Evolutionary conservation across 2,888 invertebrate genomes (phyloP), one percentile per base, ranked within the genome.

Genomic region (Eupeodes latifasciatus): DNA sequence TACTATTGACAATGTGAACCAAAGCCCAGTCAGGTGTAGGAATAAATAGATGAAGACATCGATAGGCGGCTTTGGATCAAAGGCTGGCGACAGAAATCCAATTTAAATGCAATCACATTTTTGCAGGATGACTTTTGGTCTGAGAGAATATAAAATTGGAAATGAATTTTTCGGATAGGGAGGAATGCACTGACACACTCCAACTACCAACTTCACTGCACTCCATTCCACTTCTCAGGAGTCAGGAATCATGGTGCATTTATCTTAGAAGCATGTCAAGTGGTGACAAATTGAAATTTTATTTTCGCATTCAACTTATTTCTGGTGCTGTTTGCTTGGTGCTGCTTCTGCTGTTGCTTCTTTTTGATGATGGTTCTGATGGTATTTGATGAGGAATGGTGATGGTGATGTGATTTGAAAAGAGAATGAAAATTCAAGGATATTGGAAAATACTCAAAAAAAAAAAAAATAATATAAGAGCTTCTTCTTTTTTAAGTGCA

Each of bases 31-130:
- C 69, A 75, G 78, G 78, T 75, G 78, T 59, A 59, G 57, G 53
- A 64, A 71, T 71, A 75, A 75, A 57, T 79, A 34, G 72, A 57
- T 57, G 59, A 51, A 51, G 75, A 47, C 51, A 86, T 79, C 51
- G 69, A 82, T 83, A 75, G 51, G 55, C 16, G 47, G 47, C 61
- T 59, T 36, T 47, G 36, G 61, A 62, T 64, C 87, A 80, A 77
- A 87, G 74, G 67, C 55, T 74, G 27, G 53, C 44, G 53, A 51
- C 66, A 57, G 72, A 81, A 87, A 87, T 87, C 87, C 87, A 87
- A 87, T 87, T 87, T 87, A 84, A 83, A 87, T 81, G 76, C 87
- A 87, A 87, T 87, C 83, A 83, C 80, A 81, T 83, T 83, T 80
- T 74, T 74, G 47, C 72, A 81, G 76, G 57, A 74, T 77, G 77